phyloP scores from a whole-genome alignment of 1,140 invertebrate genomes.

The Homarus americanus region DNA sequence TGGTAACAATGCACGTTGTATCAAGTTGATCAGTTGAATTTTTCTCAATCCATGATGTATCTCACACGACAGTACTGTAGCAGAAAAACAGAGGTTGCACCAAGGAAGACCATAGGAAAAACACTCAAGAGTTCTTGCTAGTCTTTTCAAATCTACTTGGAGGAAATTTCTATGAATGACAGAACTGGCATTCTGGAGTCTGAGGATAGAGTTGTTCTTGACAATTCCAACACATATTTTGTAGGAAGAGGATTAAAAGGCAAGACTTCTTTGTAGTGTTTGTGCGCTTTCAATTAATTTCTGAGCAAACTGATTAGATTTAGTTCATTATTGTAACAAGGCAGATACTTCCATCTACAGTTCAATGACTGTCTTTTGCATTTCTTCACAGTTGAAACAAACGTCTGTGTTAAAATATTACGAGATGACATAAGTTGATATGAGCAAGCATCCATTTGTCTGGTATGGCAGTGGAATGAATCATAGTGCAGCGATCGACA shows the following conservation, averaged over 20 bases:
- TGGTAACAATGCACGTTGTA: not conserved
- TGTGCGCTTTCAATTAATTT: not conserved
- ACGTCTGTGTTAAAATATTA: not conserved
- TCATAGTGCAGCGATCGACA: not conserved
- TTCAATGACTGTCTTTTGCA: not conserved
- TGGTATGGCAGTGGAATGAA: not conserved
- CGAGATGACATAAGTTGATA: not conserved
- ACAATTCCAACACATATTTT: not conserved
- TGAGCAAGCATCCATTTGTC: not conserved
- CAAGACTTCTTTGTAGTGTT: not conserved
- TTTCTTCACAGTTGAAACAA: not conserved
- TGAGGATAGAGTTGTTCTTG: not conserved
- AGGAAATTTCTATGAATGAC: not conserved
- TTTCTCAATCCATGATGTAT: not conserved
- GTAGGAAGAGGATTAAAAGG: not conserved
- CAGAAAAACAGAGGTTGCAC: not conserved
- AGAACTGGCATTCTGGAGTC: not conserved
- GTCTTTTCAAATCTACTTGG: not conserved
- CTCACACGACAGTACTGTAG: not conserved
- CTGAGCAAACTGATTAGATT: not conserved
- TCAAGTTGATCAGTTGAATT: not conserved
- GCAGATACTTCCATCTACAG: not conserved
- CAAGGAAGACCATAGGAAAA: not conserved
- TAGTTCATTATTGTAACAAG: not conserved
- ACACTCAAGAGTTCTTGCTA: not conserved